Evolutionary conservation across 1,140 invertebrate species (phyloP).

Genomic region (Apis cerana): DNA sequence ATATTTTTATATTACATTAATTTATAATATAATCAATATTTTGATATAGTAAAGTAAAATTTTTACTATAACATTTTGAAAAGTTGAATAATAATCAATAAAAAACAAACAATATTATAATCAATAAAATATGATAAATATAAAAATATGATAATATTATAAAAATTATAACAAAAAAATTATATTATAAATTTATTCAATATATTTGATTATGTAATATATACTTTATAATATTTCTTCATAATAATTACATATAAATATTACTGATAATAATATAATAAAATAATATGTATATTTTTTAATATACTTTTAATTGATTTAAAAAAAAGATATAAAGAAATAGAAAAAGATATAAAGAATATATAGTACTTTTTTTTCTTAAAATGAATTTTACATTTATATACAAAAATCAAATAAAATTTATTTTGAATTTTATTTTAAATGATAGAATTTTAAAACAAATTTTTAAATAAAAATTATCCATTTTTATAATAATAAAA

Average conservation of each 20-base stretch:
- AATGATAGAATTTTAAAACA: not conserved
- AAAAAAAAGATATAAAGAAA: not conserved
- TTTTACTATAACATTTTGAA: not conserved
- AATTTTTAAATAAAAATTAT: not conserved
- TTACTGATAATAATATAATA: not conserved
- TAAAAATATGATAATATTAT: not conserved
- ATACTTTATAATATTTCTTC: not conserved
- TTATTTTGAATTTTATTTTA: conserved; percentile 9
- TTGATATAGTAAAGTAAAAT: conserved; percentile 37
- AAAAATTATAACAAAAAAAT: not conserved
- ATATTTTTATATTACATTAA: not conserved
- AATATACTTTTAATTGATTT: not conserved
- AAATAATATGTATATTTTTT: not conserved
- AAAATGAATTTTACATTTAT: not conserved
- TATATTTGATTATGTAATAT: not conserved
- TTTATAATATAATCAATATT: not conserved
- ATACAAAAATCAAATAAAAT: not conserved
- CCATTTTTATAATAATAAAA: no score
- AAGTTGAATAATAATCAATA: not conserved
- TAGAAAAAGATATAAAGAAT: not conserved
- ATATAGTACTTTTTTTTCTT: not conserved
- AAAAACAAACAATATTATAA: not conserved
- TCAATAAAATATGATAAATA: not conserved
- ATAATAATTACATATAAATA: not conserved
- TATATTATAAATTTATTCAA: not conserved